phyloP scores from a whole-genome alignment of 2,888 invertebrate genomes.

The Oscheius myriophilus region DNA sequence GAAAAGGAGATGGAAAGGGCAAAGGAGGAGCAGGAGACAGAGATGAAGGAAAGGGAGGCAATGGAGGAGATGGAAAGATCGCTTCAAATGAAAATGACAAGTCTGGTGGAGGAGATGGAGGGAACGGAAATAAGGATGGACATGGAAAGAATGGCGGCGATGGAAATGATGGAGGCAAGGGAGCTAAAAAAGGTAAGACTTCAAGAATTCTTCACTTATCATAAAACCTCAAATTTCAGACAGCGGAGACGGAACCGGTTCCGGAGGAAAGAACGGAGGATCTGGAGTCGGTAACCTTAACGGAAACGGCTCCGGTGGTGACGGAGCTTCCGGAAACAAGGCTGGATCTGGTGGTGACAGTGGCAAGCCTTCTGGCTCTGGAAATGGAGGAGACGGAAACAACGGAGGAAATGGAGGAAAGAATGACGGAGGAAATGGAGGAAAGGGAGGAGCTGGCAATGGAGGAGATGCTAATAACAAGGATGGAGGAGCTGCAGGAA shows the following conservation, averaged over 20 bases:
- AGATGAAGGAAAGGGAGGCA: neutral
- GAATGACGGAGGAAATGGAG: slow-evolving; percentile 5
- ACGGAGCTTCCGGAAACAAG: slow-evolving; percentile 16
- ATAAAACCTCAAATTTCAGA: neutral
- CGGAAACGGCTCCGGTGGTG: slow-evolving; percentile 11
- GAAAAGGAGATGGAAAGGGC: slow-evolving; percentile 28
- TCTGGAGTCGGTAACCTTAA: neutral
- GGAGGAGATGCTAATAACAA: slow-evolving; percentile 27
- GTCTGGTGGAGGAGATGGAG: slow-evolving; percentile 2
- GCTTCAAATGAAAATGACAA: slow-evolving; percentile 7
- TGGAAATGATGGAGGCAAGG: slow-evolving; percentile 11
- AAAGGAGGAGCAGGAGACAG: slow-evolving; percentile 16
- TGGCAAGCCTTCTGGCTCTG: slow-evolving; percentile 5
- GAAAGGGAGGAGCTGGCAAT: slow-evolving; percentile 34
- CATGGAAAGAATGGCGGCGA: slow-evolving; percentile 1
- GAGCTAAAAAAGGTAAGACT: slow-evolving; percentile 3
- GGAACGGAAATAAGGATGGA: neutral
- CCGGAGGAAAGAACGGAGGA: slow-evolving; percentile 23
- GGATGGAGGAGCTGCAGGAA: slow-evolving; percentile 36
- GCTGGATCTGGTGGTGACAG: slow-evolving; percentile 48
- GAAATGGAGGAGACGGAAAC: slow-evolving; percentile 31
- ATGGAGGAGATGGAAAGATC: neutral
- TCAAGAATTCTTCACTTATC: neutral
- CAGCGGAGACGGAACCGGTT: neutral
- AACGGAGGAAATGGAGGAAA: slow-evolving; percentile 31